A percentile compares a stretch with the other conserved stretches of the same genome.
These are phyloP conservation scores for Helicolenus hilgendorfi DNA, from an alignment of 2,797 vertebrate genomes.

Conservation along the genomic window DNA sequence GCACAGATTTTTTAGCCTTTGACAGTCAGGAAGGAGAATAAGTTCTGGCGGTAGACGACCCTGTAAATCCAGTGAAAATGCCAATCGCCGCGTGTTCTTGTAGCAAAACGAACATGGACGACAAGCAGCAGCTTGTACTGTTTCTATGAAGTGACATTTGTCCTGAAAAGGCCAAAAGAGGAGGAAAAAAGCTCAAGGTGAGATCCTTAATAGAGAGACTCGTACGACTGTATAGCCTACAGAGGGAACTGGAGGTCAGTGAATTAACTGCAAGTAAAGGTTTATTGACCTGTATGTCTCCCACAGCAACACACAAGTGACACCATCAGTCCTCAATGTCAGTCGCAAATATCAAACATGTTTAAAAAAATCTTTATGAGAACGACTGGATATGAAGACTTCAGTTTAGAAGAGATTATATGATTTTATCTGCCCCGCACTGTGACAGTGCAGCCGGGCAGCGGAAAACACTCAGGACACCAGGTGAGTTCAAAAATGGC, in stretches of 20 bases:
- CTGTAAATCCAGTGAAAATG: neutral
- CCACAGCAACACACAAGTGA: neutral
- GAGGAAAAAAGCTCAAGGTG: neutral
- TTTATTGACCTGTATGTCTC: neutral
- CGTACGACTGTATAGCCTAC: neutral
- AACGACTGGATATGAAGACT: neutral
- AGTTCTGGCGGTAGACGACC: neutral
- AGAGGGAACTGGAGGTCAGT: neutral
- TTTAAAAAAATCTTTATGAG: neutral
- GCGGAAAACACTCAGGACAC: too few relatives aligned
- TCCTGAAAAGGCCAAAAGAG: neutral
- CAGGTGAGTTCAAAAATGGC: too few relatives aligned
- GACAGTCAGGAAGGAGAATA: neutral
- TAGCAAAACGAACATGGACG: neutral
- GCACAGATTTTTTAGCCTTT: neutral
- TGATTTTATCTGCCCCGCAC: too few relatives aligned
- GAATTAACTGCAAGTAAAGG: neutral
- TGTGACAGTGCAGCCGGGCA: too few relatives aligned
- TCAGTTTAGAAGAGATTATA: neutral
- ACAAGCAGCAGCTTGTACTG: neutral
- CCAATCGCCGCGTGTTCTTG: neutral
- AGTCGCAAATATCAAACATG: neutral
- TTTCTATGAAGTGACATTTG: neutral
- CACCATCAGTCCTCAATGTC: neutral
- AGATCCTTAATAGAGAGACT: neutral